phyloP scores from a whole-genome alignment of 2,113 vertebrate genomes.

The Semicossyphus pulcher region DNA sequence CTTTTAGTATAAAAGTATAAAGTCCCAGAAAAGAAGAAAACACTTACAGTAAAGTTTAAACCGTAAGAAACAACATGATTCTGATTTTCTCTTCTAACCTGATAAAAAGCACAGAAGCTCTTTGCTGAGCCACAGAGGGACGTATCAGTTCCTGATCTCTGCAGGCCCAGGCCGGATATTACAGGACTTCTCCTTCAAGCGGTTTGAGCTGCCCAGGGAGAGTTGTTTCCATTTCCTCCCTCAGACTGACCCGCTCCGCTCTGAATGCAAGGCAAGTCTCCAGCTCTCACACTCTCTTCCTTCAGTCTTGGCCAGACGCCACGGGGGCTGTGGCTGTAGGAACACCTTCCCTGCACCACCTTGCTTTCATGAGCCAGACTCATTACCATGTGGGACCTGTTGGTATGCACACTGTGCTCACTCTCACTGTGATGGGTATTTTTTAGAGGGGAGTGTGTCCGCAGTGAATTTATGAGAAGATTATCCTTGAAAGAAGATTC shows the following conservation, averaged over 20 bases:
- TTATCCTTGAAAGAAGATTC: conserved; percentile 46
- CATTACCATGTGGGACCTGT: conserved; percentile 53
- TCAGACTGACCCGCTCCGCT: conserved; percentile 41
- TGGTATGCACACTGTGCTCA: conserved; percentile 33
- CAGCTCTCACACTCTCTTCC: conserved; percentile 33
- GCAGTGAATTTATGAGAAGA: conserved; percentile 29
- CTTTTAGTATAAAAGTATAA: no score
- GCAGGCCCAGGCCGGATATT: conserved; percentile 40
- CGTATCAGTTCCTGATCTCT: conserved; percentile 32
- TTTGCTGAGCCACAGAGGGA: conserved; percentile 31
- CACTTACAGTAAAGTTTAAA: conserved; percentile 2
- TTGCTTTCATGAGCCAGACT: conserved; percentile 15
- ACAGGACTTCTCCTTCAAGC: conserved; percentile 39
- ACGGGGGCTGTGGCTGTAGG: conserved; percentile 11
- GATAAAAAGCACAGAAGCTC: neutral
- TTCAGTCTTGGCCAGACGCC: conserved; percentile 38
- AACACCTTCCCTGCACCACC: conserved; percentile 9
- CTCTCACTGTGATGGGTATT: conserved; percentile 13
- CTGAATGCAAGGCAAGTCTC: conserved; percentile 60
- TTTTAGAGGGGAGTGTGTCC: conserved; percentile 34
- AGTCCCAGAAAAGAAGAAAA: no score
- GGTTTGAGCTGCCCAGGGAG: conserved; percentile 32
- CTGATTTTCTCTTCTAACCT: neutral
- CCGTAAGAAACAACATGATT: no score
- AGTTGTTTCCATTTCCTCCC: conserved; percentile 38